Percentiles rank a stretch among this genome's conserved stretches.
Conservation (phyloP, 2,888 invertebrate species). For the Entomobrya proxima region DNA sequence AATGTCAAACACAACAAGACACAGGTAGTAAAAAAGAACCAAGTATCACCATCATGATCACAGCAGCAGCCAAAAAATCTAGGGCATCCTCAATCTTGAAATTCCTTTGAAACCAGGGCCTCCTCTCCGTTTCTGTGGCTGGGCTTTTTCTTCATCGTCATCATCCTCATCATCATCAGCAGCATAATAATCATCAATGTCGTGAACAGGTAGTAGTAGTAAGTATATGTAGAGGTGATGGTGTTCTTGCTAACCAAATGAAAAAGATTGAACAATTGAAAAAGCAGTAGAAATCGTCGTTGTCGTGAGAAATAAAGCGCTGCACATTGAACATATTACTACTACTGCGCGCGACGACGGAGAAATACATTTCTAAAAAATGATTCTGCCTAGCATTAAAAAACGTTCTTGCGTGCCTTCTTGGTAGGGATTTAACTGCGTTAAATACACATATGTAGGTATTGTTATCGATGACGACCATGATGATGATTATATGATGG, state of each 20-base stretch:
- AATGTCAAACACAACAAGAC: not conserved
- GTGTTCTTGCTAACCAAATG: not conserved
- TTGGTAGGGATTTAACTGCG: slow-evolving; percentile 15
- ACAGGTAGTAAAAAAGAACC: not conserved
- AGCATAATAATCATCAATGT: not conserved
- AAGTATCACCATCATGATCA: not conserved
- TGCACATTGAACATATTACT: not conserved
- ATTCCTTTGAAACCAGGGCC: slow-evolving; percentile 68
- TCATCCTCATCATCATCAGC: not conserved
- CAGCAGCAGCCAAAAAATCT: slow-evolving; percentile 46
- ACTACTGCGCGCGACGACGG: not conserved
- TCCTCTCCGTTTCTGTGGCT: slow-evolving; percentile 33
- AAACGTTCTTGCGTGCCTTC: not conserved
- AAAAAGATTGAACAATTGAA: slow-evolving; percentile 44
- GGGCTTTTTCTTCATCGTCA: slow-evolving; percentile 4
- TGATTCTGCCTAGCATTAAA: not conserved
- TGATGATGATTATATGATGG: not conserved
- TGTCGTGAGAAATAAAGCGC: slow-evolving; percentile 24
- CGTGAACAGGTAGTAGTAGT: slow-evolving; percentile 7
- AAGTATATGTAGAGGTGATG: not conserved
- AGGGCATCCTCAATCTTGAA: slow-evolving; percentile 68
- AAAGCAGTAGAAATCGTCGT: not conserved
- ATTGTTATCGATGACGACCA: not conserved
- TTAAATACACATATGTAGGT: not conserved
- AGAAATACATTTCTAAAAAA: not conserved